These are phyloP conservation scores for Leptatherina wallacei DNA, from an alignment of 2,797 vertebrate species.

Conservation along the genomic window DNA sequence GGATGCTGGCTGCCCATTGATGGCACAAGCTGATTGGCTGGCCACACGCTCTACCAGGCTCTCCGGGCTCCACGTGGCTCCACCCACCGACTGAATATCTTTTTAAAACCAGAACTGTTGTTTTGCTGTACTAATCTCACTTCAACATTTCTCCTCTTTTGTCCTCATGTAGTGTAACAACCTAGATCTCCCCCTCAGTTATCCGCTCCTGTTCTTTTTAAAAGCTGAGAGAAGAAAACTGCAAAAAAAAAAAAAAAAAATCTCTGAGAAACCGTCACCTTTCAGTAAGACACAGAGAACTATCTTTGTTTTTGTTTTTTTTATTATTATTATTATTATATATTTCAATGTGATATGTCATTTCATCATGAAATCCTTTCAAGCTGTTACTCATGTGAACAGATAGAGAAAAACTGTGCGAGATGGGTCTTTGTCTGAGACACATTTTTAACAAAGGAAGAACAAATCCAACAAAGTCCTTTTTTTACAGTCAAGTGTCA, in stretches of 20 bases:
- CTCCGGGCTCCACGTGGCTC: constrained; percentile 70
- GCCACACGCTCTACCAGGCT: constrained; percentile 62
- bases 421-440: constrained; percentile 60
- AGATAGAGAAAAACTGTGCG: constrained; percentile 42
- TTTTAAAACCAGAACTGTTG: constrained; percentile 76
- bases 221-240: constrained; percentile 70
- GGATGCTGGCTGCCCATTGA: constrained; percentile 75
- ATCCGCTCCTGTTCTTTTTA: constrained; percentile 47
- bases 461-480: constrained; percentile 81
- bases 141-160: constrained; percentile 68
- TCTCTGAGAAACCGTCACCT: constrained; percentile 60
- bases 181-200: constrained; percentile 42
- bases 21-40: constrained; percentile 75
- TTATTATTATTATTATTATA: constrained; percentile 56
- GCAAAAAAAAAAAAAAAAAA: constrained; percentile 57
- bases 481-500: constrained; percentile 72
- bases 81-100: constrained; percentile 83
- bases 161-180: constrained; percentile 67
- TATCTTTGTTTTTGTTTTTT: constrained; percentile 63
- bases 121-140: constrained; percentile 85
- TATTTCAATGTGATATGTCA: constrained; percentile 69
- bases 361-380: constrained; percentile 67
- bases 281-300: constrained; percentile 67
- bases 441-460: constrained; percentile 75
- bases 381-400: constrained; percentile 74